A percentile compares a stretch with the other conserved stretches of the same genome.
Conservation (phyloP, 2,797 vertebrate genomes). For the Prunella strophiata region DNA sequence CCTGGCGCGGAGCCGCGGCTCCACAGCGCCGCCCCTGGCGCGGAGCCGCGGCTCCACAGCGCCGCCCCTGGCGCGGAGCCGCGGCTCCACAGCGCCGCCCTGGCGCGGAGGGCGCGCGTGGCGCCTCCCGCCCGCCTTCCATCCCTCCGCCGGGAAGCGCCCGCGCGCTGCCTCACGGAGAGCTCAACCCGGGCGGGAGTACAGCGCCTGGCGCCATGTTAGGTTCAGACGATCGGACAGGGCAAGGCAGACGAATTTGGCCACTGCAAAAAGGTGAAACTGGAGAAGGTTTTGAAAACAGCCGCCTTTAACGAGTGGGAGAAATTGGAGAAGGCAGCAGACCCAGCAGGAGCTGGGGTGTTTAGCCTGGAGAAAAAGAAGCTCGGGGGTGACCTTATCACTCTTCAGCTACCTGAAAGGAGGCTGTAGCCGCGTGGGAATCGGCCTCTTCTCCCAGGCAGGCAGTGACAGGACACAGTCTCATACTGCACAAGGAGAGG, state of each 20-base stretch:
- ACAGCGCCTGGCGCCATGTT: rapidly evolving
- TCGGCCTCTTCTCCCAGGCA: background rate
- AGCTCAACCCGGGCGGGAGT: rapidly evolving
- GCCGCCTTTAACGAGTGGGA: background rate
- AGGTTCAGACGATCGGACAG: rapidly evolving
- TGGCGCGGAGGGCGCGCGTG: background rate
- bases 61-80: no score
- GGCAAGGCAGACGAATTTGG: background rate
- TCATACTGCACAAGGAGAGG: background rate
- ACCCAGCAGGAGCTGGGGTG: background rate
- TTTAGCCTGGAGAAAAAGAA: background rate
- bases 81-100: background rate
- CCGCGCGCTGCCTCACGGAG: rapidly evolving
- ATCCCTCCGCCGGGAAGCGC: rapidly evolving
- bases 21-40: no score
- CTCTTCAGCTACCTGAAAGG: background rate
- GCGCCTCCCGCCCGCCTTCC: background rate
- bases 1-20: background rate
- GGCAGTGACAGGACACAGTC: background rate
- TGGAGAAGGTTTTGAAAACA: background rate
- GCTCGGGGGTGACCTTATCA: background rate
- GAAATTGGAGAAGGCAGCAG: background rate
- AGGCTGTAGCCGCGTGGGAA: rapidly evolving
- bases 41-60: no score
- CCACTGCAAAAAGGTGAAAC: background rate